Base-by-base conservation (phyloP, 2,113 vertebrate species). In the Tychaedon coryphoeus region DNA sequence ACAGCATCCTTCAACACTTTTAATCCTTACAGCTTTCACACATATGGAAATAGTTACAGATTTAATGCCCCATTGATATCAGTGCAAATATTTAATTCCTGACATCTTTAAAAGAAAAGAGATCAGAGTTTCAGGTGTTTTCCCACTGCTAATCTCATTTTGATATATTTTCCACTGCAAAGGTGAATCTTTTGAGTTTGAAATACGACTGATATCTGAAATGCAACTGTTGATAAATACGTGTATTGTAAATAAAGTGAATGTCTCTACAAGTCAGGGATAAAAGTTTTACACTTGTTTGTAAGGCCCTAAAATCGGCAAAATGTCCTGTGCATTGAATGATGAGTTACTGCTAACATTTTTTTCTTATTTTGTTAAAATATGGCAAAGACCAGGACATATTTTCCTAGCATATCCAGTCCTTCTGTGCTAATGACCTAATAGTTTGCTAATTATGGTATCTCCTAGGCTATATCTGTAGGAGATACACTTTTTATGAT, bases 11-110 rank as follows among this genome's bases (percentile, higher is more conserved):
- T 90, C 61, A 36, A 47, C 54, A 57, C 19, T 75, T 92, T 54
- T 79, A 89, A 82, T 95, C 74, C 74, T 87, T 75, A 86, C 38
- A 86, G 74, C 71, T 91, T 95, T 90, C 64, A 50, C 34, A 74
- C 61, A 47, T 86, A 79, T 53, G 53, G 91, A 94, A 88, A 95
- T 92, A 74, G 56, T 95, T 93, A 93, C 86, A 88, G 86, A 71
- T 92, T 94, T 94, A 89, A 96, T 91, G 36, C 29, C 38, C 33
- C 42, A 80, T 89, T 94, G 78, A 82, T 91, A 92, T 36, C 36
- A 83, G 47, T 42, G 50, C 65, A 94, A 91, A 97, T 85, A 96
- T 92, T 90, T 95, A 95, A 86, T 77, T 90, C 72, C 75, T 90
- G 87, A 54, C 42, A 42, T 76, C 53, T 86, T 72, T 92, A 76